phyloP scores from a whole-genome alignment of 1,140 invertebrate genomes.

The Trachelipus rathkii region DNA sequence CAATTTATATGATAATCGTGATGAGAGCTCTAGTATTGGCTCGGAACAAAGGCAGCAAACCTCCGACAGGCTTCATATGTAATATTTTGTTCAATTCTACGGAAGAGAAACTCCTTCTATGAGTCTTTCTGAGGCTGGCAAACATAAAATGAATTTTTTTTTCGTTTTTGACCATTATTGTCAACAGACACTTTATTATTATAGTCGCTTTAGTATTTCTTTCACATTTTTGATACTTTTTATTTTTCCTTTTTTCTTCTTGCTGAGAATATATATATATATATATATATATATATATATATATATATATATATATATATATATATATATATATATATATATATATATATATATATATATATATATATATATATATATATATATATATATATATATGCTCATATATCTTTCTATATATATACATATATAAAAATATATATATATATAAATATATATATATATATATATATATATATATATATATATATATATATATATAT shows the following conservation, averaged over 20 bases:
- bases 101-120: conserved; percentile 7
- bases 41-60: background rate
- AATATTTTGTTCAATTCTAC: conserved; percentile 11
- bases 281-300: background rate
- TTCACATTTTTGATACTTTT: conserved; percentile 1
- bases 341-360: conserved; percentile 22
- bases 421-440: background rate
- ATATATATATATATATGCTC: conserved; percentile 26
- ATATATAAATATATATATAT: background rate
- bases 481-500: background rate
- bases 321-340: conserved; percentile 10
- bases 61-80: background rate
- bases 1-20: conserved; percentile 10
- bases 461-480: conserved; percentile 16
- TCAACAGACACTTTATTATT: conserved; percentile 10
- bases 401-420: conserved; percentile 1
- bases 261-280: background rate
- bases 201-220: conserved; percentile 7
- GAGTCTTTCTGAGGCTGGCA: conserved; percentile 4
- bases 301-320: background rate
- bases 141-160: conserved; percentile 9
- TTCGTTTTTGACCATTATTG: background rate
- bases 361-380: conserved; percentile 4
- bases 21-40: background rate
- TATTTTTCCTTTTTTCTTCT: background rate